Percentiles rank a stretch among this genome's conserved stretches.
phyloP scores from a whole-genome alignment of 2,888 invertebrate genomes.

The Scaptomyza cyrtandrae region DNA sequence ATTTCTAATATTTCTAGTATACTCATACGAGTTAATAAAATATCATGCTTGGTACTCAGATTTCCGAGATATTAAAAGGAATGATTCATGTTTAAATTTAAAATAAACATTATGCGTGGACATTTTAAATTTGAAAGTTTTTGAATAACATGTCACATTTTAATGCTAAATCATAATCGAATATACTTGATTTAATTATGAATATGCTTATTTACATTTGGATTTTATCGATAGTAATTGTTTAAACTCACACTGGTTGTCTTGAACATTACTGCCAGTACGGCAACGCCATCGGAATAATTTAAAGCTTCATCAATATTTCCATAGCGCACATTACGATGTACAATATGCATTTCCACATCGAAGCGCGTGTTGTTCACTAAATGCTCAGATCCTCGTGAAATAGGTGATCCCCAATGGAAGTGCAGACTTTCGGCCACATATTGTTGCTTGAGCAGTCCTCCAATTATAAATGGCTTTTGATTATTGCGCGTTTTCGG shows the following conservation, averaged over 20 bases:
- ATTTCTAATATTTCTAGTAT: too few species aligned
- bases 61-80: too few species aligned
- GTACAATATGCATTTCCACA: conserved; percentile 88
- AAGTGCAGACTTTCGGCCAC: conserved; percentile 84
- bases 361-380: conserved; percentile 85
- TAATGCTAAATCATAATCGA: too few species aligned
- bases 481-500: conserved; percentile 62
- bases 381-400: conserved; percentile 86
- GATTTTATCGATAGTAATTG: too few species aligned
- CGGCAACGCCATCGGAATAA: conserved; percentile 87
- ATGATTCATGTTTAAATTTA: too few species aligned
- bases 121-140: too few species aligned
- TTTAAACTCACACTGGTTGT: conserved; percentile 36
- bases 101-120: too few species aligned
- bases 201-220: too few species aligned
- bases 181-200: too few species aligned
- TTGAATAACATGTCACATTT: too few species aligned
- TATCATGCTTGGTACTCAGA: too few species aligned
- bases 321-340: conserved; percentile 86
- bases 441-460: conserved; percentile 57
- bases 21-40: too few species aligned
- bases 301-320: conserved; percentile 85
- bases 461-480: conserved; percentile 70
- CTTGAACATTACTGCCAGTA: conserved; percentile 87
- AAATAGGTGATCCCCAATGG: conserved; percentile 89